Evolutionary conservation across 2,797 vertebrate species (phyloP).

Genomic region (Halcyon leucocephala): DNA sequence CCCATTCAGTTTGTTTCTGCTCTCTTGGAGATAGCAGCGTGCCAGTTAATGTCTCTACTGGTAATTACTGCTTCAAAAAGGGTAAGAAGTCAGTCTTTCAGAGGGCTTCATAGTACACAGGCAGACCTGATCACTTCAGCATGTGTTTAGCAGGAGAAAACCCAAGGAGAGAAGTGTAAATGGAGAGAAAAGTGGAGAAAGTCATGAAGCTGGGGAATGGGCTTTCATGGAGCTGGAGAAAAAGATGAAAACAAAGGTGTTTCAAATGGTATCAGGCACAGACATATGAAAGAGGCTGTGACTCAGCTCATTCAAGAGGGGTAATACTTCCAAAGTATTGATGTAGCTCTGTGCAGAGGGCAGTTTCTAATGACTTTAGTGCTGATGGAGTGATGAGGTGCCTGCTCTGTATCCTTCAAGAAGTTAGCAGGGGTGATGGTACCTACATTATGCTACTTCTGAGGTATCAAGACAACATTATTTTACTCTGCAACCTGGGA

Average conservation of each 20-base stretch:
- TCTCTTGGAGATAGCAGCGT: not conserved
- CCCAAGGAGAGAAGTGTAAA: not conserved
- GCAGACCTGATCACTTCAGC: not conserved
- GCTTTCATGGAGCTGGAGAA: not conserved
- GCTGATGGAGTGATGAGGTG: too few relatives aligned
- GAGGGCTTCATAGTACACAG: not conserved
- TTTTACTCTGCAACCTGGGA: not conserved
- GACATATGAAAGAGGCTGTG: not conserved
- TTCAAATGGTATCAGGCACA: not conserved
- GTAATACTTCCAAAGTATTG: not conserved
- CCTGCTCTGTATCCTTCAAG: not conserved
- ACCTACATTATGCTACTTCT: not conserved
- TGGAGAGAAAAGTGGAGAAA: not conserved
- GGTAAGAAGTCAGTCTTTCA: constrained; percentile 1
- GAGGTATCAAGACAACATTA: not conserved
- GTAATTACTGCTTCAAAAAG: constrained; percentile 26
- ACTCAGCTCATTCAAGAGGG: not conserved
- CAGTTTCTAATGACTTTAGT: not conserved
- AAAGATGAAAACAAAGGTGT: not conserved
- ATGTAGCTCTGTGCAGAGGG: not conserved
- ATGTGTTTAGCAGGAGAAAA: not conserved
- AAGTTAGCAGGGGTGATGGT: not conserved
- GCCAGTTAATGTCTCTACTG: constrained; percentile 30
- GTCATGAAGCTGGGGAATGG: not conserved
- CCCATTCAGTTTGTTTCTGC: not conserved